These are phyloP conservation scores for Rattus rattus DNA, from an alignment of 2,113 vertebrate genomes.

Conservation along the genomic window DNA sequence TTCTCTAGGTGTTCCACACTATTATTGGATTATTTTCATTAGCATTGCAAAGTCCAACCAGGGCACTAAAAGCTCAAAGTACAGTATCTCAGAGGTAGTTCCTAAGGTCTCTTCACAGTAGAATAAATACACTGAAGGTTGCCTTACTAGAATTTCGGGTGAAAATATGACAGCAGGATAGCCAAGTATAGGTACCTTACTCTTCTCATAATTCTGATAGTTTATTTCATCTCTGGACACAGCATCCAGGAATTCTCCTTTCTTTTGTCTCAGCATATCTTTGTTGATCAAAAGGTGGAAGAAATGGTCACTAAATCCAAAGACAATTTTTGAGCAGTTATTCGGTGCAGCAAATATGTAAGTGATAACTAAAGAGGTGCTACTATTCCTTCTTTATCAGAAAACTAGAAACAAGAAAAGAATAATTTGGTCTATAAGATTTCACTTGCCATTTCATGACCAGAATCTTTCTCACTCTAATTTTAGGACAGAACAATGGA, in stretches of 20 bases:
- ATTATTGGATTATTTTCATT: background rate
- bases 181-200: background rate
- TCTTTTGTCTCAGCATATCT: background rate
- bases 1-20: background rate
- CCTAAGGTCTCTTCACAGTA: background rate
- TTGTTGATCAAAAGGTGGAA: background rate
- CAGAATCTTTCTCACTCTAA: background rate
- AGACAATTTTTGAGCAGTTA: background rate
- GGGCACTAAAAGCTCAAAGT: background rate
- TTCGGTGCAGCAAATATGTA: background rate
- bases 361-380: no score
- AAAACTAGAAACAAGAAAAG: background rate
- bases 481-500: background rate
- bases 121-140: background rate
- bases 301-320: background rate
- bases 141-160: background rate
- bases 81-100: background rate
- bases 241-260: background rate
- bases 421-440: background rate
- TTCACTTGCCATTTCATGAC: background rate
- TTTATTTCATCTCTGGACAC: background rate
- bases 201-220: background rate
- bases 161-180: background rate
- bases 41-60: background rate
- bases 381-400: background rate